Percentiles rank a stretch among this genome's conserved stretches.
Conservation (phyloP, 2,797 vertebrate species). For the Sebastes kiyomatsui region DNA sequence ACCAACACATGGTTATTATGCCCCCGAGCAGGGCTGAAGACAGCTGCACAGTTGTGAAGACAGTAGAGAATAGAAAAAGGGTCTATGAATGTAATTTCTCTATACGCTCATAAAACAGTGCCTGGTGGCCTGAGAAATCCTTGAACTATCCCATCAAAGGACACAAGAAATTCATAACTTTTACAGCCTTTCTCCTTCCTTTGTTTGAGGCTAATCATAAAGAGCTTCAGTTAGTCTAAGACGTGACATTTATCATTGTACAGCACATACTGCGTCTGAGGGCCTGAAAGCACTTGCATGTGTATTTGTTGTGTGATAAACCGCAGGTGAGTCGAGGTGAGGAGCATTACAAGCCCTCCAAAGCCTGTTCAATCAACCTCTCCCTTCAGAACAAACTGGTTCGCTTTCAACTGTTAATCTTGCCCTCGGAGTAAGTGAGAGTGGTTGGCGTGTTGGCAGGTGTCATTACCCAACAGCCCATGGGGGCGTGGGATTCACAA, state of each 20-base stretch:
- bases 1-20: conserved; percentile 66
- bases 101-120: conserved; percentile 42
- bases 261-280: background rate
- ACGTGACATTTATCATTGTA: background rate
- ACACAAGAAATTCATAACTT: conserved; percentile 34
- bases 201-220: conserved; percentile 9
- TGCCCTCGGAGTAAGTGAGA: conserved; percentile 62
- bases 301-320: conserved; percentile 11
- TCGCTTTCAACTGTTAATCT: conserved; percentile 66
- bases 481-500: conserved; percentile 47
- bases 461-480: conserved; percentile 63
- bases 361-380: conserved; percentile 42
- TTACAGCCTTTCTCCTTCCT: background rate
- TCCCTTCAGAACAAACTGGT: conserved; percentile 52
- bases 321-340: conserved; percentile 13
- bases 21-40: conserved; percentile 59
- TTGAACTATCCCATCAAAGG: conserved; percentile 43
- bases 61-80: conserved; percentile 54
- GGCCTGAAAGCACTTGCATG: background rate
- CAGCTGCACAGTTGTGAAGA: conserved; percentile 72
- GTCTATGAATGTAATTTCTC: conserved; percentile 44
- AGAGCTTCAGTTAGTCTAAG: background rate
- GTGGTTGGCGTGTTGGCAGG: conserved; percentile 63
- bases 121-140: conserved; percentile 49
- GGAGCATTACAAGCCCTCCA: conserved; percentile 31